A percentile compares a stretch with the other conserved stretches of the same genome.
phyloP scores from a whole-genome alignment of 2,888 invertebrate species.

The Fabriciana adippe region DNA sequence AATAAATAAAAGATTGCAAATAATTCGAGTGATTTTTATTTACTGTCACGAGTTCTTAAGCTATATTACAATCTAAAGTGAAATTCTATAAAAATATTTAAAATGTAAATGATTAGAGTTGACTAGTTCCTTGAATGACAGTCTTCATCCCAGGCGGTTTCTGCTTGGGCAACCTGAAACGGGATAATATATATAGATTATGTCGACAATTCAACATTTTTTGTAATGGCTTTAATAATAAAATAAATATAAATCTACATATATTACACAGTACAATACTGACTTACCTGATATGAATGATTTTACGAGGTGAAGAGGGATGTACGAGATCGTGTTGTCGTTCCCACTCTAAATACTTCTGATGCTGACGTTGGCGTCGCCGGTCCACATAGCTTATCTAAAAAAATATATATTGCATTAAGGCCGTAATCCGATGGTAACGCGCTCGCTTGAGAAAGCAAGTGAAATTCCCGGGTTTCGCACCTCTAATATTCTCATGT shows the following conservation, averaged over 20 bases:
- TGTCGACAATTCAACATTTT: too few species aligned
- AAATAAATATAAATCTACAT: too few species aligned
- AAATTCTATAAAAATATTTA: not conserved
- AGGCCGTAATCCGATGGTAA: not conserved
- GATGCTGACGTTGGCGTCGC: slow-evolving; percentile 86
- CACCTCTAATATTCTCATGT: too few species aligned
- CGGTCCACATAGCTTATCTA: slow-evolving; percentile 91
- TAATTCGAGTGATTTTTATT: slow-evolving; percentile 13
- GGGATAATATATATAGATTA: slow-evolving; percentile 23
- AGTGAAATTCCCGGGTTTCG: too few species aligned
- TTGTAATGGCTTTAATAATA: too few species aligned
- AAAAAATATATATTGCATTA: not conserved
- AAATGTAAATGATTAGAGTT: slow-evolving; percentile 53
- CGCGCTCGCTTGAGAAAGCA: too few species aligned
- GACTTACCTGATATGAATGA: slow-evolving; percentile 84
- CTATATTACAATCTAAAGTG: not conserved
- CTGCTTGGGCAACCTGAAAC: slow-evolving; percentile 70
- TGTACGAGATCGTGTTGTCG: slow-evolving; percentile 87
- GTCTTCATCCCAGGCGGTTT: slow-evolving; percentile 70
- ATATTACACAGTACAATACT: not conserved
- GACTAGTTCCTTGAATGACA: slow-evolving; percentile 73
- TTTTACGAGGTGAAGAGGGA: slow-evolving; percentile 86
- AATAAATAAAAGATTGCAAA: slow-evolving; percentile 24
- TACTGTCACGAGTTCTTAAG: not conserved
- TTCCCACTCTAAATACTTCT: slow-evolving; percentile 88